These are phyloP conservation scores for Venturia canescens DNA, from an alignment of 1,140 invertebrate genomes.

Conservation along the genomic window DNA sequence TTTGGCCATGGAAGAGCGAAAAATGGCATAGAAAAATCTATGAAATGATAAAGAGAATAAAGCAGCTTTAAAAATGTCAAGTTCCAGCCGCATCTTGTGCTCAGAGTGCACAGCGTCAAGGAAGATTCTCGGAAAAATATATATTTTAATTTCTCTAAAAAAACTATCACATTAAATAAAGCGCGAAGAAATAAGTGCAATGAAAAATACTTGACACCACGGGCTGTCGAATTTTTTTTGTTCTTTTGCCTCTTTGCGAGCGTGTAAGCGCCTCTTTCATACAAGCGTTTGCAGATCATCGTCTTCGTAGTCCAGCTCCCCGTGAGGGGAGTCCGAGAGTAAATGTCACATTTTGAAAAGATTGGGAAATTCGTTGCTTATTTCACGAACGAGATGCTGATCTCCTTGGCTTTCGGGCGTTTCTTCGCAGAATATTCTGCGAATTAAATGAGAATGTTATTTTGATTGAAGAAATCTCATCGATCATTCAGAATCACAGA, in stretches of 20 bases:
- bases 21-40: not conserved
- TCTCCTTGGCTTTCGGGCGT: conserved; percentile 83
- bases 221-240: not conserved
- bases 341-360: conserved; percentile 82
- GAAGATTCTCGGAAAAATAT: not conserved
- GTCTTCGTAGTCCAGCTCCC: conserved; percentile 64
- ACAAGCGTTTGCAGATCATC: conserved; percentile 72
- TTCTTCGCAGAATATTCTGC: conserved; percentile 89
- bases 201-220: not conserved
- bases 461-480: not conserved
- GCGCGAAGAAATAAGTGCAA: not conserved
- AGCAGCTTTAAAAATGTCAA: not conserved
- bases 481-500: not conserved
- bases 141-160: too few species aligned
- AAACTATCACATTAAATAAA: conserved; percentile 12
- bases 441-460: not conserved
- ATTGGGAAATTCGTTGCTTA: conserved; percentile 90
- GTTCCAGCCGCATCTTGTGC: not conserved
- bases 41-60: too few species aligned
- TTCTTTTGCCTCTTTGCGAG: not conserved
- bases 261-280: conserved; percentile 51
- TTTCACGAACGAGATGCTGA: conserved; percentile 86
- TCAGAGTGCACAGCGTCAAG: not conserved
- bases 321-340: conserved; percentile 60
- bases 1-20: not conserved